Base-by-base conservation (phyloP, 2,888 invertebrate species). In the Pachymerium ferrugineum region DNA sequence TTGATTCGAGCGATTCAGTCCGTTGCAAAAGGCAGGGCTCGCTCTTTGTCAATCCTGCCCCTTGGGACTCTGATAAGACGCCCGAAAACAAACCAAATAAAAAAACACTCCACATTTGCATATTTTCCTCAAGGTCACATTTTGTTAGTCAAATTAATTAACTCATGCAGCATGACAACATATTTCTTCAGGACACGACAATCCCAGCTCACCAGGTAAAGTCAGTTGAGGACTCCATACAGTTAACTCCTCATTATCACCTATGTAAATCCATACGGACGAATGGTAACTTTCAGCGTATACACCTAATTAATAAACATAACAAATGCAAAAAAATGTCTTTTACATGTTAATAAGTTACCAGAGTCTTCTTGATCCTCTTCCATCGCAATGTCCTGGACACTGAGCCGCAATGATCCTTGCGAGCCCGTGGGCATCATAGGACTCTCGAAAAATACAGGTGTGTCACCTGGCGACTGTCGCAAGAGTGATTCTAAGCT, bases 201-300 rank as follows among this genome's bases (percentile, higher is more conserved):
- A n/a, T 3, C 16, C 16, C 38, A 14, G 62, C 62, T 62, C 28
- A 62, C 62, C 62, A 62, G 62, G 62, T 62, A 62, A 62, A 28
- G 62, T 62, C 62, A 62, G 28, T 28, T 62, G 62, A 62, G 62
- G 62, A 30, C 72, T 86, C 89, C 89, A 89, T 12, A 88, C 87
- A 79, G 85, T 85, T 76, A 87, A 84, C 78, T 89, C 89, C 77
- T 91, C 91, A 70, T 88, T 79, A 77, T 91, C 90, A 0, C 90
- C 89, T 69, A 93, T 87, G 79, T 90, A 89, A 29, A 92, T 88
- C 89, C 92, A 93, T 33, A 87, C 87, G 12, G 88, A 87, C 38
- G 87, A 86, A 25, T 87, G 86, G 80, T 90, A 92, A 78, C 90
- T 89, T 75, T 90, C 91, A 75, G 88, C 86, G 81, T 92, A 91